These are phyloP conservation scores for Drosophila putrida DNA, from an alignment of 2,888 invertebrate genomes.

Conservation along the genomic window DNA sequence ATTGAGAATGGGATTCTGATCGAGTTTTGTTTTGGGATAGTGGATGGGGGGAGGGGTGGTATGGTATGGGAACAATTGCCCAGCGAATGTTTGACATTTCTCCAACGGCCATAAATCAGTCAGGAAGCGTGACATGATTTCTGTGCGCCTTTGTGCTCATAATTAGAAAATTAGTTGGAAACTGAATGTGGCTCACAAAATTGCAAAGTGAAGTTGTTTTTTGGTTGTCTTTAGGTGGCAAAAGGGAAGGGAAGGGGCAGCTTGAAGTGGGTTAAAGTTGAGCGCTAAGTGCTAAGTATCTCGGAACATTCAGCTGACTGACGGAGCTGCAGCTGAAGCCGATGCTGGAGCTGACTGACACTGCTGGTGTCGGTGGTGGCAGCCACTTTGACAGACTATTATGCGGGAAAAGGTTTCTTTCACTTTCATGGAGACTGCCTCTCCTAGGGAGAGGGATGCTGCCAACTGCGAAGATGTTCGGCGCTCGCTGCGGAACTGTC, in stretches of 20 bases:
- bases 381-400: conserved; percentile 82
- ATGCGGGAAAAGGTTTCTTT: conserved; percentile 84
- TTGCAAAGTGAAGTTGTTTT: conserved; percentile 1
- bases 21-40: conserved; percentile 3
- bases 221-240: conserved; percentile 3
- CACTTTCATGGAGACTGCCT: conserved; percentile 67
- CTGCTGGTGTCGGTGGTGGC: conserved; percentile 33
- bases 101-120: conserved; percentile 85
- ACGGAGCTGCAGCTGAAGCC: conserved; percentile 26
- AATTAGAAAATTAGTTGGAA: conserved; percentile 83
- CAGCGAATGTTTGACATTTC: conserved; percentile 84
- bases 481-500: conserved; percentile 82
- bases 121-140: conserved; percentile 84
- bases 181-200: conserved; percentile 43
- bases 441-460: conserved; percentile 24
- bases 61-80: conserved; percentile 24
- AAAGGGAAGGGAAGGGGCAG: neutral
- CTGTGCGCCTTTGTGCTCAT: conserved; percentile 81
- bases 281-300: conserved; percentile 64
- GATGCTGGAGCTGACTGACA: conserved; percentile 44
- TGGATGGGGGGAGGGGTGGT: too few relatives aligned
- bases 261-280: conserved; percentile 40
- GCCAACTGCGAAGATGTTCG: conserved; percentile 66
- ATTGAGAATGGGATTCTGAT: neutral
- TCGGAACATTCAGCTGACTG: conserved; percentile 25